Base-by-base conservation (phyloP, 2,888 invertebrate species). In the Catocala sponsa region DNA sequence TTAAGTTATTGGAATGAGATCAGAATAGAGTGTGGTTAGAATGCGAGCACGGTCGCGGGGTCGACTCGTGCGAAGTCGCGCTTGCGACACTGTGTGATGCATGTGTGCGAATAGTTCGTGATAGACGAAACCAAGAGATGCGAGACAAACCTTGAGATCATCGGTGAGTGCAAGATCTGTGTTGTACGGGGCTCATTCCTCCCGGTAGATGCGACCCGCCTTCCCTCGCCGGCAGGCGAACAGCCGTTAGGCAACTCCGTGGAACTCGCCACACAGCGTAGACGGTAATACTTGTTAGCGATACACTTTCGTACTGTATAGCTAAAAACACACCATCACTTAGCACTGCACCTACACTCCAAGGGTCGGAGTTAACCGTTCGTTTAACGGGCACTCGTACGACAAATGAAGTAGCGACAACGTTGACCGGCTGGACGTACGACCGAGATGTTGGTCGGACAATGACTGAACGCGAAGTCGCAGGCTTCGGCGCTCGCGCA, bases 111-210 rank as follows among this genome's bases (percentile, higher is more conserved):
- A 9, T 1, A 35, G 7, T 68, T 32, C 33, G 58, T 53, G 51
- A 55, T 47, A 49, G 59, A 55, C 67, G 69, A 78, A 72, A 61
- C 77, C 56, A 67, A 77, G 72, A 77, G 74, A 81, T 78, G 82
- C 85, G 81, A 70, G 42, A 80, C 92, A 86, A 91, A 94, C 94
- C 94, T 94, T 92, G 94, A 94, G 94, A 94, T 94, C 94, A 94
- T 94, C 94, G 94, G 92, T 93, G 90, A 91, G 91, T 92, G 89
- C 88, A 85, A 87, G 88, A 90, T 79, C 86, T 87, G 88, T 92
- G 88, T 86, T 92, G 86, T 88, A 86, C 92, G 90, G 93, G 93
- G 93, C 93, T 94, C 94, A 94, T 94, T 93, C 93, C 94, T 94
- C 94, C 94, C 94, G 91, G 89, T 89, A 80, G 83, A 87, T 86